A percentile compares a stretch with the other conserved stretches of the same genome.
Conservation (phyloP, 2,113 vertebrate species). For the Lepisosteus osseus region DNA sequence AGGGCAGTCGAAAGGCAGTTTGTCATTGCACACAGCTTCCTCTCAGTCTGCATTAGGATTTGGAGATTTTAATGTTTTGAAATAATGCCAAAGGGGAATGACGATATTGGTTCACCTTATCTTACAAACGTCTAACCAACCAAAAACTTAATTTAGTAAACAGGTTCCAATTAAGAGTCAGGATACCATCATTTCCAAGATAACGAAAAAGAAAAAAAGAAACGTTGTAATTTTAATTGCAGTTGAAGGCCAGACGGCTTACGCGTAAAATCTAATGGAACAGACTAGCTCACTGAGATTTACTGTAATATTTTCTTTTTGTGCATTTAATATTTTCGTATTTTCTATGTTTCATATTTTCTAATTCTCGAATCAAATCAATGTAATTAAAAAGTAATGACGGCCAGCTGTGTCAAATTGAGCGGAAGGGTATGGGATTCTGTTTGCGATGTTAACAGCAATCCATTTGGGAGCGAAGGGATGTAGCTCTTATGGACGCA, state of each 20-base stretch:
- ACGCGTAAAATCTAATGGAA: too few species aligned
- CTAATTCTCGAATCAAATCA: too few species aligned
- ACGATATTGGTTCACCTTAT: neutral
- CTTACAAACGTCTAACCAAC: neutral
- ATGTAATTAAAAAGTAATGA: neutral
- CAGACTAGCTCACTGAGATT: too few species aligned
- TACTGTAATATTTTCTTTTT: neutral
- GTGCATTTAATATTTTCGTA: conserved; percentile 3
- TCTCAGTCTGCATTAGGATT: neutral
- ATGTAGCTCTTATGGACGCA: conserved; percentile 18
- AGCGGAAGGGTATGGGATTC: conserved; percentile 27
- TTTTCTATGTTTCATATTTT: neutral
- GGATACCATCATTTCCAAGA: too few species aligned
- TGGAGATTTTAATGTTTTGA: neutral
- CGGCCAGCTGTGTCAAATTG: conserved; percentile 32
- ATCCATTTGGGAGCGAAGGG: conserved; percentile 4
- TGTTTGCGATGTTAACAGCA: conserved; percentile 16
- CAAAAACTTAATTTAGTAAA: too few species aligned
- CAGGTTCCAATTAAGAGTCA: too few species aligned
- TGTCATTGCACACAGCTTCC: neutral
- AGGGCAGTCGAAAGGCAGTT: neutral
- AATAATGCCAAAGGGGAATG: neutral
- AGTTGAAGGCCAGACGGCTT: too few species aligned
- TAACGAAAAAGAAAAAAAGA: too few species aligned
- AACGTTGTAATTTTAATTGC: too few species aligned